Conservation (phyloP, 2,888 invertebrate species). For the Ceramica pisi region DNA sequence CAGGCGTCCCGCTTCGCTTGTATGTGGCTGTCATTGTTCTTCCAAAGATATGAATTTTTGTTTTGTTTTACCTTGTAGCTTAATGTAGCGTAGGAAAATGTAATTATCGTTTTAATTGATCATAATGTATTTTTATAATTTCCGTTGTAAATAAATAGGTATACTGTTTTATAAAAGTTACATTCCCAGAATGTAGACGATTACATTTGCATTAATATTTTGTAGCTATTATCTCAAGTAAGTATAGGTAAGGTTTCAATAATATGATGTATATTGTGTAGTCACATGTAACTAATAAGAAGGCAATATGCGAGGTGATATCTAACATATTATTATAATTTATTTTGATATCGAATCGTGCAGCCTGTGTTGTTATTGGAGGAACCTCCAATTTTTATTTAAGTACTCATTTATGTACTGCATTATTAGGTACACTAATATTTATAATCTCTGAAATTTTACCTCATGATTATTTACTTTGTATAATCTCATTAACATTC, state of each 20-base stretch:
- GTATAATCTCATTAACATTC: slow-evolving; percentile 55
- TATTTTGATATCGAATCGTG: slow-evolving; percentile 70
- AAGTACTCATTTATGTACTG: slow-evolving; percentile 33
- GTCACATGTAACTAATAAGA: slow-evolving; percentile 59
- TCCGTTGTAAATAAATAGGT: slow-evolving; percentile 78
- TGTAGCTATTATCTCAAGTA: slow-evolving; percentile 73
- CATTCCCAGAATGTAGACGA: slow-evolving; percentile 86
- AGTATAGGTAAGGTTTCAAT: slow-evolving; percentile 69
- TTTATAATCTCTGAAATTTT: slow-evolving; percentile 35
- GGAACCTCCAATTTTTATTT: slow-evolving; percentile 53
- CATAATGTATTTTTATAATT: slow-evolving; percentile 81
- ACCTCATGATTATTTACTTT: slow-evolving; percentile 43
- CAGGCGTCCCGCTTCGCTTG: slow-evolving; percentile 51
- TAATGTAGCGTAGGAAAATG: slow-evolving; percentile 64
- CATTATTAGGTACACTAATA: slow-evolving; percentile 29
- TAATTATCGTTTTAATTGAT: slow-evolving; percentile 64
- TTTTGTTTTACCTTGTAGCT: slow-evolving; percentile 63
- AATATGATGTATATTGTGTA: slow-evolving; percentile 72
- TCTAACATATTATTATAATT: slow-evolving; percentile 68
- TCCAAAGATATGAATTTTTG: slow-evolving; percentile 65
- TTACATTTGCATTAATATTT: slow-evolving; percentile 84
- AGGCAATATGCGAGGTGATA: slow-evolving; percentile 74
- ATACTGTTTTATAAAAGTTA: slow-evolving; percentile 74
- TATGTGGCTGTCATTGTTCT: slow-evolving; percentile 65
- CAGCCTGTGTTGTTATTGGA: slow-evolving; percentile 63